phyloP scores from a whole-genome alignment of 2,888 invertebrate genomes.

The Euplexia lucipara region DNA sequence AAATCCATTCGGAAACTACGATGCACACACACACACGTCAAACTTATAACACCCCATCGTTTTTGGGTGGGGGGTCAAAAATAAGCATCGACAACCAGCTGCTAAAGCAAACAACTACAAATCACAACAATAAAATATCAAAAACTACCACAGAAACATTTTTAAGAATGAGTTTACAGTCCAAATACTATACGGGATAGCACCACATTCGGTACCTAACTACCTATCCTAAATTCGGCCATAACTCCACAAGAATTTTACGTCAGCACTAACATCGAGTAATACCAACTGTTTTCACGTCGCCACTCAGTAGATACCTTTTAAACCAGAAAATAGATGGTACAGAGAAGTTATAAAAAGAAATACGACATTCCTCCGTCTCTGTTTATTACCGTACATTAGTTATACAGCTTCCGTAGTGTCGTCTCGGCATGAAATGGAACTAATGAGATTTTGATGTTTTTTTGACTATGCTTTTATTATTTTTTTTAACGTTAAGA shows the following conservation, averaged over 20 bases:
- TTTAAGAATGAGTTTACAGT: constrained; percentile 32
- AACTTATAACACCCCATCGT: no score
- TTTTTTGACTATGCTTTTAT: constrained; percentile 91
- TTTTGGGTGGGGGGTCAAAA: no score
- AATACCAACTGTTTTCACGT: constrained; percentile 68
- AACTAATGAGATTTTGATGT: constrained; percentile 91
- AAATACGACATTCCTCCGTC: constrained; percentile 89
- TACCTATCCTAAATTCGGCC: constrained; percentile 38
- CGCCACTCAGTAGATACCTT: constrained; percentile 81
- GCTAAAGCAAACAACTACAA: background rate
- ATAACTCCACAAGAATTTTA: constrained; percentile 61
- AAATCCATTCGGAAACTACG: no score
- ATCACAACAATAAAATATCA: constrained; percentile 5
- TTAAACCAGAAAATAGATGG: constrained; percentile 88
- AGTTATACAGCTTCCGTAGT: constrained; percentile 91
- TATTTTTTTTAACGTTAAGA: constrained; percentile 83
- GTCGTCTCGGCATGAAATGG: constrained; percentile 90
- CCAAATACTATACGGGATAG: constrained; percentile 28
- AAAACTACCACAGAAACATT: constrained; percentile 11
- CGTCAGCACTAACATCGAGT: constrained; percentile 64
- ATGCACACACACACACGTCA: no score
- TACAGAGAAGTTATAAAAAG: constrained; percentile 89
- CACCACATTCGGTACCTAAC: constrained; percentile 38
- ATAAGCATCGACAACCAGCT: no score
- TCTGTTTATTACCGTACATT: constrained; percentile 90